Conservation (phyloP, 2,797 vertebrate species). For the Myripristis jacobus region DNA sequence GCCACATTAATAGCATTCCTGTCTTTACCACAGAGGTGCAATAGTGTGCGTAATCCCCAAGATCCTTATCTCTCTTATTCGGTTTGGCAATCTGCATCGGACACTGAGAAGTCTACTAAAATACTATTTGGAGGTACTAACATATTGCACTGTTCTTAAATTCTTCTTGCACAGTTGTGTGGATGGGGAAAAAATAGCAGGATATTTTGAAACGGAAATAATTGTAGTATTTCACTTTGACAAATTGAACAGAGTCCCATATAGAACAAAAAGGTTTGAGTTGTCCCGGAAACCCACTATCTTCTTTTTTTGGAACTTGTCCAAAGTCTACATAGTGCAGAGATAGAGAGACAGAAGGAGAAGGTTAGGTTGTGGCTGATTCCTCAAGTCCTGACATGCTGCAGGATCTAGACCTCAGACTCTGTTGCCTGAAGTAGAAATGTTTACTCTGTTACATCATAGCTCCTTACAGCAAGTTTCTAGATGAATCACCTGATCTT, state of each 20-base stretch:
- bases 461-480: conserved; percentile 32
- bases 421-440: conserved; percentile 53
- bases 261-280: neutral
- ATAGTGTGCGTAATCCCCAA: conserved; percentile 24
- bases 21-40: conserved; percentile 39
- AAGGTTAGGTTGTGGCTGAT: conserved; percentile 36
- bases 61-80: conserved; percentile 33
- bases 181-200: conserved; percentile 10
- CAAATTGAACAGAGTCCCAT: conserved; percentile 13
- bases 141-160: conserved; percentile 2
- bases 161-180: conserved; percentile 9
- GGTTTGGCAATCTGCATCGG: conserved; percentile 12
- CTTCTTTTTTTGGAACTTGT: conserved; percentile 42
- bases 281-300: conserved; percentile 41
- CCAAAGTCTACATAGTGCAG: conserved; percentile 46
- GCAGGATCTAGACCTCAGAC: conserved; percentile 46
- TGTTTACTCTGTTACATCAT: conserved; percentile 75
- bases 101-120: conserved; percentile 5
- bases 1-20: conserved; percentile 59
- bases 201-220: conserved; percentile 30
- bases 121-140: neutral
- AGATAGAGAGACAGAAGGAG: conserved; percentile 35
- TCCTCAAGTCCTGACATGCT: conserved; percentile 71
- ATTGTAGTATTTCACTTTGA: conserved; percentile 31
- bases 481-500: conserved; percentile 31